Percentiles rank a stretch among this genome's conserved stretches.
Conservation (phyloP, 1,140 invertebrate genomes). For the Sarcophaga peregrina region DNA sequence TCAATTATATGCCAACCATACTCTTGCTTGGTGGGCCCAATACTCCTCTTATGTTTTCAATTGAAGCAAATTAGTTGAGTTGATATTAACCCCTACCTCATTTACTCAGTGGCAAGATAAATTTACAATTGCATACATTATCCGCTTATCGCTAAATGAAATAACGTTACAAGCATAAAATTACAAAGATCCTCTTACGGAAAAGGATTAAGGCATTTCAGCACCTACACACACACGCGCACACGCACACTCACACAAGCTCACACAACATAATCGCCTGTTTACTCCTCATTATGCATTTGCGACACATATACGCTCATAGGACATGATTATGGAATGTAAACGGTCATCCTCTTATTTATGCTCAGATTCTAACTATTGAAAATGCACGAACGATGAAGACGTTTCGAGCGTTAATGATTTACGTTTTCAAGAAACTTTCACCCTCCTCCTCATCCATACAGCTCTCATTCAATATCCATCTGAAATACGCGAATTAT, state of each 20-base stretch:
- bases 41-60: too few species aligned
- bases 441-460: not conserved
- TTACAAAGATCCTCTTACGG: constrained; percentile 28
- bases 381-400: not conserved
- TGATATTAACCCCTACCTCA: not conserved
- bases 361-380: not conserved
- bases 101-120: not conserved
- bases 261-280: not conserved
- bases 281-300: too few species aligned
- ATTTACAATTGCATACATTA: constrained; percentile 42
- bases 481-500: not conserved
- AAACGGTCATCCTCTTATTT: not conserved
- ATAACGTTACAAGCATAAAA: constrained; percentile 36
- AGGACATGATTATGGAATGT: not conserved
- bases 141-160: constrained; percentile 42
- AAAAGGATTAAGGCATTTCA: constrained; percentile 31
- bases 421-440: not conserved
- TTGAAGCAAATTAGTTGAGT: constrained; percentile 11
- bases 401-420: constrained; percentile 39
- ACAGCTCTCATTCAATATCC: not conserved
- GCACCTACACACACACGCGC: not conserved
- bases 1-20: too few species aligned
- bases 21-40: too few species aligned
- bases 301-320: not conserved
- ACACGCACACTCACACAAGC: not conserved